Percentiles rank a stretch among this genome's conserved stretches.
phyloP scores from a whole-genome alignment of 2,797 vertebrate genomes.

The Adrianichthys oophorus region DNA sequence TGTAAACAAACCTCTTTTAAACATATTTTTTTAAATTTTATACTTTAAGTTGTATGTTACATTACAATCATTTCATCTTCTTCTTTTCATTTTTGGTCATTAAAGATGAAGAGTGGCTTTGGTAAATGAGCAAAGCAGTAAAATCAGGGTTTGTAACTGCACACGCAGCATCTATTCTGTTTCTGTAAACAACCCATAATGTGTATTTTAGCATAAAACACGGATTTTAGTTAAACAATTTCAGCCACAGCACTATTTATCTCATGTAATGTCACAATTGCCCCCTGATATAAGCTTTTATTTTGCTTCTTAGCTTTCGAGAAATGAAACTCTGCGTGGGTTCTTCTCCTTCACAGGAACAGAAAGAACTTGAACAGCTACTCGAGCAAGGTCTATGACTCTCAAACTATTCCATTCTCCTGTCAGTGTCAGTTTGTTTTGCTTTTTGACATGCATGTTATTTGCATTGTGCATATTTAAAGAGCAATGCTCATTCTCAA shows the following conservation, averaged over 20 bases:
- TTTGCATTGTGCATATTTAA: constrained; percentile 78
- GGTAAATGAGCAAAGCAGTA: constrained; percentile 14
- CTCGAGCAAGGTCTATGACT: constrained; percentile 50
- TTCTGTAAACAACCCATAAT: constrained; percentile 4
- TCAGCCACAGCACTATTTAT: constrained; percentile 12
- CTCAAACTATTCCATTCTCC: constrained; percentile 71
- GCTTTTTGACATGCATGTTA: constrained; percentile 76
- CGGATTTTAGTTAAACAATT: constrained; percentile 1
- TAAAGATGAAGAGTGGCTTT: background rate
- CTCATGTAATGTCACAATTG: constrained; percentile 44
- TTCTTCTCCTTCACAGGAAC: constrained; percentile 43
- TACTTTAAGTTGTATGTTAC: constrained; percentile 2
- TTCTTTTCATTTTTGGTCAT: constrained; percentile 13
- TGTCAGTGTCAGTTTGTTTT: constrained; percentile 77
- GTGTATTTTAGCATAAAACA: too few relatives aligned
- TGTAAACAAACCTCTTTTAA: background rate
- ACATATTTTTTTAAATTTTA: constrained; percentile 1
- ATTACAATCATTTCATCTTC: constrained; percentile 12
- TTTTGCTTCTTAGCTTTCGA: constrained; percentile 32
- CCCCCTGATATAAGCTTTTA: constrained; percentile 2
- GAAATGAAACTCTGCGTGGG: constrained; percentile 35
- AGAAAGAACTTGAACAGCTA: constrained; percentile 31
- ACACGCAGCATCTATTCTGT: constrained; percentile 8
- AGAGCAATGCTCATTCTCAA: constrained; percentile 26
- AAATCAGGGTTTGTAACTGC: constrained; percentile 18